A percentile compares a stretch with the other conserved stretches of the same genome.
phyloP scores from a whole-genome alignment of 2,888 invertebrate genomes.

The Geotrupes spiniger region DNA sequence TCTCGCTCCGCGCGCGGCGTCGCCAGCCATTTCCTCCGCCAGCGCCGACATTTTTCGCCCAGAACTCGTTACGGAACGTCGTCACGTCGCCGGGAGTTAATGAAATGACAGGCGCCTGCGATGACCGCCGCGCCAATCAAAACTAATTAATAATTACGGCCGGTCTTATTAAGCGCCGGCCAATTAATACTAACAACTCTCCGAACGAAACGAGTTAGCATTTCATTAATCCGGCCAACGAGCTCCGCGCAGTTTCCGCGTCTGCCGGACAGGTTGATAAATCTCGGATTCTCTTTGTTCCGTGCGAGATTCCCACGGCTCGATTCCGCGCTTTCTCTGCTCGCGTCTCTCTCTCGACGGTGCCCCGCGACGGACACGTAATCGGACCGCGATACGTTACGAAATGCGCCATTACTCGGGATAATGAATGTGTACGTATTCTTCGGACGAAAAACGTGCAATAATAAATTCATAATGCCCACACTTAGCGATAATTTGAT shows the following conservation, averaged over 20 bases:
- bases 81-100: no score
- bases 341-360: conserved; percentile 3
- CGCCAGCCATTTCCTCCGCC: no score
- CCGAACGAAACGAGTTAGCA: conserved; percentile 13
- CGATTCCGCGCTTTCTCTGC: conserved; percentile 10
- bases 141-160: background rate
- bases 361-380: background rate
- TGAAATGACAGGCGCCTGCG: no score
- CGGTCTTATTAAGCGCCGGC: background rate
- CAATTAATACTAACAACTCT: background rate
- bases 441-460: background rate
- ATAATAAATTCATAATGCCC: conserved; percentile 6
- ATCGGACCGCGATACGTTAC: background rate
- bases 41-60: no score
- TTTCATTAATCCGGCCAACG: conserved; percentile 13
- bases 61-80: no score
- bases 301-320: conserved; percentile 28
- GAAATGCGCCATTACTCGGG: conserved; percentile 2
- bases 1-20: no score
- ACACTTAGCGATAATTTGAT: conserved; percentile 1
- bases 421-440: background rate
- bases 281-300: conserved; percentile 29
- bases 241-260: conserved; percentile 28
- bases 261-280: conserved; percentile 30
- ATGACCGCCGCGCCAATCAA: no score